phyloP scores from a whole-genome alignment of 2,797 vertebrate genomes.

The Avahi laniger region DNA sequence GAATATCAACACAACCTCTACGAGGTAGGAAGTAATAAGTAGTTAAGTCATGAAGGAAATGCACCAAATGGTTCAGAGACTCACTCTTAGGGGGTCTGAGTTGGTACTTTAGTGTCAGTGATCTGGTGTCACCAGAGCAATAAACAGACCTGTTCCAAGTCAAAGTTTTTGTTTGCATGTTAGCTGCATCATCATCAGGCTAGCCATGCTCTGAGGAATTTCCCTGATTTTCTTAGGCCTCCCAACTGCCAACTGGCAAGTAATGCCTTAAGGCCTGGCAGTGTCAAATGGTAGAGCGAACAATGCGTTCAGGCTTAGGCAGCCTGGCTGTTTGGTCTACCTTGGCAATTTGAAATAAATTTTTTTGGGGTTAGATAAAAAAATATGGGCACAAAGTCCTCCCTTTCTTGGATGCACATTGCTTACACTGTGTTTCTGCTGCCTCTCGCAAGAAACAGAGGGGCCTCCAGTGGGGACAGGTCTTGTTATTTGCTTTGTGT shows the following conservation, averaged over 20 bases:
- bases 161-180: not conserved
- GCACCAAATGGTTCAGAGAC: not conserved
- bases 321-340: not conserved
- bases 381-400: not conserved
- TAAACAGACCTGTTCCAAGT: not conserved
- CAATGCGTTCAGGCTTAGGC: not conserved
- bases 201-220: not conserved
- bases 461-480: not conserved
- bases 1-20: not conserved
- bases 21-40: not conserved
- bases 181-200: not conserved
- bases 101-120: not conserved
- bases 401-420: not conserved
- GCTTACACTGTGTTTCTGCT: not conserved
- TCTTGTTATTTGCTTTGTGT: not conserved
- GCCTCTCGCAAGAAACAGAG: not conserved
- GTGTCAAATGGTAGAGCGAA: not conserved
- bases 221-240: not conserved
- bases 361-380: constrained; percentile 24
- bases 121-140: not conserved
- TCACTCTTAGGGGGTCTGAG: not conserved
- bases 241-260: not conserved
- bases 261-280: not conserved
- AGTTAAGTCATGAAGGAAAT: not conserved
- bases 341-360: not conserved